These are phyloP conservation scores for Prenolepis imparis DNA, from an alignment of 2,888 invertebrate genomes.

Conservation along the genomic window DNA sequence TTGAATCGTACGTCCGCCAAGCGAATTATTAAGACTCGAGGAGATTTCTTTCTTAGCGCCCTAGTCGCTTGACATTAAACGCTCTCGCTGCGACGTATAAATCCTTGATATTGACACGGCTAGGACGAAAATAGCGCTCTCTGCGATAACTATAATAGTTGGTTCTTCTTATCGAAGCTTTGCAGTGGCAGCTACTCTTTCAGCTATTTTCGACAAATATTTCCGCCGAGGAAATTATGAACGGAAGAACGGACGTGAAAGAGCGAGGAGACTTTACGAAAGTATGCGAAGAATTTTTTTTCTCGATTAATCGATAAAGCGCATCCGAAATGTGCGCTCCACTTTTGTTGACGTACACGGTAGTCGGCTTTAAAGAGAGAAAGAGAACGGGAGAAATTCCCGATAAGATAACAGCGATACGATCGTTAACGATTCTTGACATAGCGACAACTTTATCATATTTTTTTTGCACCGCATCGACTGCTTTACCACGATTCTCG, in stretches of 20 bases:
- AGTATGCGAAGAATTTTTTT: neutral
- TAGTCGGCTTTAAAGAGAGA: conserved; percentile 1
- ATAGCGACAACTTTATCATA: conserved; percentile 26
- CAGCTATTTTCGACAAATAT: neutral
- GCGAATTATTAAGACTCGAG: conserved; percentile 9
- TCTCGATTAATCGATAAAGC: neutral
- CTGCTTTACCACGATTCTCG: conserved; percentile 1
- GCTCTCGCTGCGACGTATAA: neutral
- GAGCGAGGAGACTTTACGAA: neutral
- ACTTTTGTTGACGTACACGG: conserved; percentile 1
- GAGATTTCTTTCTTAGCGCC: neutral
- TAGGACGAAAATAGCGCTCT: conserved; percentile 10
- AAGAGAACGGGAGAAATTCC: neutral
- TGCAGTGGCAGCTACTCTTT: neutral
- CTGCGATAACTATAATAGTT: neutral
- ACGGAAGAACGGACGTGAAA: conserved; percentile 18
- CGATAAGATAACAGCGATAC: conserved; percentile 45
- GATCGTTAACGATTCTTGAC: neutral
- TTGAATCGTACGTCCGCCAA: neutral
- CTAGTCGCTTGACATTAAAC: neutral
- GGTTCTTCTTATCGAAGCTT: neutral
- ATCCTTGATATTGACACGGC: conserved; percentile 26
- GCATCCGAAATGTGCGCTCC: conserved; percentile 2
- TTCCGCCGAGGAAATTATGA: neutral
- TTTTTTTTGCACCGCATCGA: neutral